Percentiles rank a stretch among this genome's conserved stretches.
These are phyloP conservation scores for Octodon degus DNA, from an alignment of 2,113 vertebrate genomes.

Conservation along the genomic window DNA sequence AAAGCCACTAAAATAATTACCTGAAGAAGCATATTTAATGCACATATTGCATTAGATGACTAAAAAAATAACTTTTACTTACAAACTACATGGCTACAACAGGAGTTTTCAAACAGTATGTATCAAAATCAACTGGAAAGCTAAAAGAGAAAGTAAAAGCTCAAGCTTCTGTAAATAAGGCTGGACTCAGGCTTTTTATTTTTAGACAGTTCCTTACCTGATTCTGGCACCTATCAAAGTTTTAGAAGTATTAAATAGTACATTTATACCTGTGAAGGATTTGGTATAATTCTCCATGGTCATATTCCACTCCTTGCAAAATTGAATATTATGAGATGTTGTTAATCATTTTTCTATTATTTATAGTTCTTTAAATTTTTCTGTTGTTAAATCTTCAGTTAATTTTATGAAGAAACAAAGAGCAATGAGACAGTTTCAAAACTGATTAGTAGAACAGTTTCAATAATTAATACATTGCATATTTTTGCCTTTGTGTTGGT, in stretches of 20 bases:
- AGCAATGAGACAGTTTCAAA: no score
- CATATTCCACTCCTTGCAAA: neutral
- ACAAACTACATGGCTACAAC: neutral
- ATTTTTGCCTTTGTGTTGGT: no score
- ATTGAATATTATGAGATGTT: neutral
- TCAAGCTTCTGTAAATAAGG: neutral
- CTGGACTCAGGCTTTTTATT: neutral
- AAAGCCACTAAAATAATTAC: neutral
- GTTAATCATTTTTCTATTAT: neutral
- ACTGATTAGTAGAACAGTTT: no score
- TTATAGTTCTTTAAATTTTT: neutral
- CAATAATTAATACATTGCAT: no score
- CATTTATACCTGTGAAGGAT: neutral
- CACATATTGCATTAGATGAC: neutral
- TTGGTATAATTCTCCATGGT: neutral
- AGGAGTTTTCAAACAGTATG: neutral
- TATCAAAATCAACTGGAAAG: conserved; percentile 22
- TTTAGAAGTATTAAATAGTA: conserved; percentile 13
- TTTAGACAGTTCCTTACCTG: neutral
- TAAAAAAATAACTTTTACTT: conserved; percentile 39
- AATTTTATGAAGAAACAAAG: no score
- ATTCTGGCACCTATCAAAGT: neutral
- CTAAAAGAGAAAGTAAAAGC: neutral
- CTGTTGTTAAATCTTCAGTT: no score
- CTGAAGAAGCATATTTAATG: neutral